Conservation (phyloP, 2,888 invertebrate species). For the Petrophora chlorosata region DNA sequence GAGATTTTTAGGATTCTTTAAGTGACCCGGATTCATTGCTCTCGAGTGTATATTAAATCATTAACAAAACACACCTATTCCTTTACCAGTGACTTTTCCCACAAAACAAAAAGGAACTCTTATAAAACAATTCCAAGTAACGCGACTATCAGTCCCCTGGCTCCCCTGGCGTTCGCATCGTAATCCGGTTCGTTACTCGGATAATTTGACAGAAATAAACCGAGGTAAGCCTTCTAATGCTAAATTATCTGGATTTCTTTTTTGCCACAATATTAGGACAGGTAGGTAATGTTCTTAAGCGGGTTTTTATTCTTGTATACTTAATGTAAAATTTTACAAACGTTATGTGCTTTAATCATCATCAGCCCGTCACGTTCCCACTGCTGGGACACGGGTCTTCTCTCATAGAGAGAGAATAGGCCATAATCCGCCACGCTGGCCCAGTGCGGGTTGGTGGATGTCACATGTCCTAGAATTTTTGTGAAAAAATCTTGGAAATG, state of each 20-base stretch:
- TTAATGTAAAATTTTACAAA: too few species aligned
- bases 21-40: too few species aligned
- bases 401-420: too few species aligned
- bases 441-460: too few species aligned
- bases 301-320: neutral
- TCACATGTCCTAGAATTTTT: too few species aligned
- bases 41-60: too few species aligned
- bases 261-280: neutral
- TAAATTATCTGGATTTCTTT: constrained; percentile 37
- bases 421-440: too few species aligned
- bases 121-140: constrained; percentile 60
- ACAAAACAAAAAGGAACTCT: constrained; percentile 49
- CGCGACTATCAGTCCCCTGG: constrained; percentile 49
- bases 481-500: too few species aligned
- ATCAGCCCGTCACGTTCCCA: too few species aligned
- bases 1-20: too few species aligned
- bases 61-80: neutral
- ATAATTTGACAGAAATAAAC: constrained; percentile 54
- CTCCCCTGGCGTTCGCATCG: constrained; percentile 39
- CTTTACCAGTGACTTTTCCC: neutral
- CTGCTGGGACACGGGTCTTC: too few species aligned
- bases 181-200: constrained; percentile 58
- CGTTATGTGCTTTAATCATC: too few species aligned
- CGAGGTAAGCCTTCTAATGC: constrained; percentile 40
- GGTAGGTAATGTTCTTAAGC: neutral